Percentiles rank a stretch among this genome's conserved stretches.
Evolutionary conservation across 23 tunicate species (phyloP).

Genomic region (Trididemnum nubilum): DNA sequence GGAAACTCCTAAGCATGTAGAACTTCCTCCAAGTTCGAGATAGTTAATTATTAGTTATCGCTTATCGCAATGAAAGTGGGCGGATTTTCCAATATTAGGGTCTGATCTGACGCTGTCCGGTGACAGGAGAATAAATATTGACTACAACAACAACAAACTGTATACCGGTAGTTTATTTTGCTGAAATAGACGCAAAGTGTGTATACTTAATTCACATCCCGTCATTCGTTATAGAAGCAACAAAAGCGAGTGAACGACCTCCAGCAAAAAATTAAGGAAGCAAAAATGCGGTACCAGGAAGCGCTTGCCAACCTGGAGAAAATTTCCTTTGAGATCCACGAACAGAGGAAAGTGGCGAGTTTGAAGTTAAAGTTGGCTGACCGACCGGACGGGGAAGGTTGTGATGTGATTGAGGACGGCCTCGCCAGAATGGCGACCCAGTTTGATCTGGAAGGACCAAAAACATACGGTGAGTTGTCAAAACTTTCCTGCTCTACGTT

Average conservation of each 20-base stretch:
- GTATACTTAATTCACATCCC: no score
- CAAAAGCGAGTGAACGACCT: conserved; percentile 59
- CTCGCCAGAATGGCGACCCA: conserved; percentile 20
- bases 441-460: conserved; percentile 45
- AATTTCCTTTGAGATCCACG: conserved; percentile 87
- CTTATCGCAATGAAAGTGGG: no score
- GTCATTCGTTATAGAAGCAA: conserved; percentile 68
- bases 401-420: not conserved
- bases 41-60: no score
- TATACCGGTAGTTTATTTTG: no score
- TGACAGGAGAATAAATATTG: no score
- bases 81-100: no score
- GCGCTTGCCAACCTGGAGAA: conserved; percentile 68
- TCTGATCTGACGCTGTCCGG: no score
- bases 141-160: no score
- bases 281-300: conserved; percentile 51
- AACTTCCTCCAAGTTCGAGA: no score
- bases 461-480: conserved; percentile 52
- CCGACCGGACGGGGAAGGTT: conserved; percentile 19
- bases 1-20: no score
- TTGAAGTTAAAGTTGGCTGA: not conserved
- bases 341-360: conserved; percentile 39
- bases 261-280: conserved; percentile 48
- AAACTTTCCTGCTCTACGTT: no score
- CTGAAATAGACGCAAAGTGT: no score